Percentiles rank a stretch among this genome's conserved stretches.
Conservation (phyloP, 2,797 vertebrate species). For the Echiichthys vipera region DNA sequence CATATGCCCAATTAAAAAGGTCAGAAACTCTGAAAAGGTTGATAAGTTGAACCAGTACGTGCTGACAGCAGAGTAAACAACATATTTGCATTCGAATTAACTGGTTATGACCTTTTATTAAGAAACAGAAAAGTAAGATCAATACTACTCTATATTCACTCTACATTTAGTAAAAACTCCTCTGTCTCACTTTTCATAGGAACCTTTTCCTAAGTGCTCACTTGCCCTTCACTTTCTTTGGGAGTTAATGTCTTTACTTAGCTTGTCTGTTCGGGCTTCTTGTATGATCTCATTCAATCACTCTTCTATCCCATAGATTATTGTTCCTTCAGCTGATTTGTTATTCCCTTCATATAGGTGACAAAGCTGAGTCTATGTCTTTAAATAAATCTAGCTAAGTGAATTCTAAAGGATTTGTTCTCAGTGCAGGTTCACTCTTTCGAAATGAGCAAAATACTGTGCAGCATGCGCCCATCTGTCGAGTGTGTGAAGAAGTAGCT, state of each 20-base stretch:
- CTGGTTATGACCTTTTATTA: constrained; percentile 14
- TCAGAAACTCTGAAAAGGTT: constrained; percentile 29
- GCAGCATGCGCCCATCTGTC: constrained; percentile 72
- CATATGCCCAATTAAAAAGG: constrained; percentile 20
- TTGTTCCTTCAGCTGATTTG: constrained; percentile 46
- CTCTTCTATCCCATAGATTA: constrained; percentile 32
- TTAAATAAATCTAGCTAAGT: constrained; percentile 60
- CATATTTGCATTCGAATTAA: constrained; percentile 28
- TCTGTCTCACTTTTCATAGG: constrained; percentile 8
- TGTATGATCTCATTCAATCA: constrained; percentile 48
- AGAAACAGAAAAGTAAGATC: constrained; percentile 3
- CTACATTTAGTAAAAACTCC: not conserved
- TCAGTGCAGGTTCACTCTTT: constrained; percentile 53
- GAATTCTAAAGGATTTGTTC: constrained; percentile 41
- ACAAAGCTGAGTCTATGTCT: constrained; percentile 38
- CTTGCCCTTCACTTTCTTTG: constrained; percentile 7
- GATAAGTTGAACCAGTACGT: not conserved
- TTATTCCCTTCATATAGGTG: constrained; percentile 41
- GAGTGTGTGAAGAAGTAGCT: constrained; percentile 58
- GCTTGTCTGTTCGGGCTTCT: constrained; percentile 20
- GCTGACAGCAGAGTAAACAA: not conserved
- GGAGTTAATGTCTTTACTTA: constrained; percentile 32
- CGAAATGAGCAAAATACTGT: constrained; percentile 54
- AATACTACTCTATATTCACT: not conserved
- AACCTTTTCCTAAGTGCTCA: constrained; percentile 12